Evolutionary conservation across 1,140 invertebrate species (phyloP).

Genomic region (Batillaria attramentaria): DNA sequence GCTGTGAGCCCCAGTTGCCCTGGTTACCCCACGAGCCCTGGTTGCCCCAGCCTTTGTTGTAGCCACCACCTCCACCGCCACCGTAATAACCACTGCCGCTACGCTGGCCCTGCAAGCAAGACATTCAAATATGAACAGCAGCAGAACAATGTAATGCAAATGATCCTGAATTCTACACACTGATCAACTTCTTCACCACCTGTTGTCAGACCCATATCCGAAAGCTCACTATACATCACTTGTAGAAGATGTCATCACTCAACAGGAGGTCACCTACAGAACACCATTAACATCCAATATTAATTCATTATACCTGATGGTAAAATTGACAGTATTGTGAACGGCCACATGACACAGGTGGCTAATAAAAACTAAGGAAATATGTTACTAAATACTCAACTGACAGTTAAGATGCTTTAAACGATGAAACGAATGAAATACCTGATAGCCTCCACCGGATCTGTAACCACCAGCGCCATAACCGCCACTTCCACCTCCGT

Average conservation of each 20-base stretch:
- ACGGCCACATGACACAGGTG: not conserved
- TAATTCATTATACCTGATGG: not conserved
- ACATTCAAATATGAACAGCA: not conserved
- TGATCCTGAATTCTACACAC: not conserved
- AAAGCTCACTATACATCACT: not conserved
- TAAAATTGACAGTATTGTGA: no score
- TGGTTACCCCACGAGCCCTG: constrained; percentile 14
- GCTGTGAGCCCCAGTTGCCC: not conserved
- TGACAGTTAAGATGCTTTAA: not conserved
- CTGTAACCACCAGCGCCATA: constrained; percentile 9
- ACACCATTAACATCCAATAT: not conserved
- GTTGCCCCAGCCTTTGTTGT: constrained; percentile 21
- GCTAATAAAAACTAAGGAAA: not conserved
- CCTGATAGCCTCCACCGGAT: constrained; percentile 29
- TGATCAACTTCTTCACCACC: not conserved
- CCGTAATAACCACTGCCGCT: constrained; percentile 24
- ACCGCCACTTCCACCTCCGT: not conserved
- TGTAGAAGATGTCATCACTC: not conserved
- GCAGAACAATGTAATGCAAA: not conserved
- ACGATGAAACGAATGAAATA: not conserved
- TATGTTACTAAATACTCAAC: not conserved
- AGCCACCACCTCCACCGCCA: constrained; percentile 26
- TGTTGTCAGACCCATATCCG: not conserved
- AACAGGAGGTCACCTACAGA: not conserved
- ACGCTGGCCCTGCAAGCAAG: constrained; percentile 6